Conservation (phyloP, 2,888 invertebrate species). For the Ditylenchus weischeri region DNA sequence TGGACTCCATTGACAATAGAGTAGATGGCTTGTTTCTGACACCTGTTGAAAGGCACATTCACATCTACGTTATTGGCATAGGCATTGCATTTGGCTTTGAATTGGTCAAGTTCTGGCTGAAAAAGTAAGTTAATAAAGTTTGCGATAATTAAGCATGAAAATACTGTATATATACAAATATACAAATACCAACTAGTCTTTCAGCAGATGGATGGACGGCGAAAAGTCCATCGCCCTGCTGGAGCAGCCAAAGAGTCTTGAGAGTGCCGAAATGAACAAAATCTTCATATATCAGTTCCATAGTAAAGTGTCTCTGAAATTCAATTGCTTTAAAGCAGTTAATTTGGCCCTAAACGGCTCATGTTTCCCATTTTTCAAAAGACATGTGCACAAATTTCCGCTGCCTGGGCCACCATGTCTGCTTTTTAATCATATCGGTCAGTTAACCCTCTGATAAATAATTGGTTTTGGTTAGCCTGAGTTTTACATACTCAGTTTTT, state of each 20-base stretch:
- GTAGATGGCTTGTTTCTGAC: not conserved
- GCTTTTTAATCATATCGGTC: no score
- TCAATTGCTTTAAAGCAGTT: no score
- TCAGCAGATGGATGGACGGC: not conserved
- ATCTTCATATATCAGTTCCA: constrained; percentile 2
- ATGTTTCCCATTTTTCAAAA: no score
- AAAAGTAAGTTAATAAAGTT: not conserved
- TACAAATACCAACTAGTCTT: not conserved
- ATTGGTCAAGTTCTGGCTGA: not conserved
- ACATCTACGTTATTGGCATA: not conserved
- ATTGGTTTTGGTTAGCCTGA: no score
- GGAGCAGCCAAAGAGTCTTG: not conserved
- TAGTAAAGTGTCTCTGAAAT: not conserved
- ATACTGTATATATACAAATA: no score
- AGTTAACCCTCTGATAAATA: no score
- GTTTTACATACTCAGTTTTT: no score
- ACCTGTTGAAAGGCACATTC: constrained; percentile 4
- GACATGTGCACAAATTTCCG: no score
- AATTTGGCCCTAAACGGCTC: no score
- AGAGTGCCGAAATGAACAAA: not conserved
- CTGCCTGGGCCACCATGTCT: no score
- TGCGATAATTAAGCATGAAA: no score
- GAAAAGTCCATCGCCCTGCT: not conserved
- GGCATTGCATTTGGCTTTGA: not conserved
- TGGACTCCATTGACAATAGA: constrained; percentile 1